phyloP scores from a whole-genome alignment of 2,888 invertebrate genomes.

The Nemurella pictetii region DNA sequence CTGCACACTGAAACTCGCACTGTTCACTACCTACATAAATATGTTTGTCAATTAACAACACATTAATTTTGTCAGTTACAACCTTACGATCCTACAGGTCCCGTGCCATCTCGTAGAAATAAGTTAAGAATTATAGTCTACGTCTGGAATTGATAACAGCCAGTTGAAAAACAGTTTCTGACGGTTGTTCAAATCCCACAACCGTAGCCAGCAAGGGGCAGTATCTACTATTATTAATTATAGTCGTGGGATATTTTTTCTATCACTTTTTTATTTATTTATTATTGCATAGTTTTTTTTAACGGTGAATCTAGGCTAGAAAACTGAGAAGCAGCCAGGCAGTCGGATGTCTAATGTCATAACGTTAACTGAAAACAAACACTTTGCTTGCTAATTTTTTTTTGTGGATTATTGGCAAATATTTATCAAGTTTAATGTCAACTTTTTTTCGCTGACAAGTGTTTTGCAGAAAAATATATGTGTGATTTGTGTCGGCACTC shows the following conservation, averaged over 20 bases:
- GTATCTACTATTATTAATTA: background rate
- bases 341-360: background rate
- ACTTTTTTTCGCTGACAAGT: background rate
- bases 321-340: background rate
- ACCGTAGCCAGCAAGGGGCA: background rate
- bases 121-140: background rate
- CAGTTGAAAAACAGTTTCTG: background rate
- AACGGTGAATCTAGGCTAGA: background rate
- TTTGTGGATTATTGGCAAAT: background rate
- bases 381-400: background rate
- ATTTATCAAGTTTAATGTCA: background rate
- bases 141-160: background rate
- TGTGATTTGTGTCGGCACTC: conserved; percentile 18
- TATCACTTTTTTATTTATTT: background rate
- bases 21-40: conserved; percentile 24
- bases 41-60: conserved; percentile 29
- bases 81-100: background rate
- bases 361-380: background rate
- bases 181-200: background rate
- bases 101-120: background rate
- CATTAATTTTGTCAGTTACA: background rate
- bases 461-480: conserved; percentile 21
- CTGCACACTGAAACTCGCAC: conserved; percentile 18
- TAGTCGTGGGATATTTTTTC: background rate
- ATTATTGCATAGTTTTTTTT: background rate